Conservation (phyloP, 92 coral and sea anemone genomes). For the Zoanthus sociatus region DNA sequence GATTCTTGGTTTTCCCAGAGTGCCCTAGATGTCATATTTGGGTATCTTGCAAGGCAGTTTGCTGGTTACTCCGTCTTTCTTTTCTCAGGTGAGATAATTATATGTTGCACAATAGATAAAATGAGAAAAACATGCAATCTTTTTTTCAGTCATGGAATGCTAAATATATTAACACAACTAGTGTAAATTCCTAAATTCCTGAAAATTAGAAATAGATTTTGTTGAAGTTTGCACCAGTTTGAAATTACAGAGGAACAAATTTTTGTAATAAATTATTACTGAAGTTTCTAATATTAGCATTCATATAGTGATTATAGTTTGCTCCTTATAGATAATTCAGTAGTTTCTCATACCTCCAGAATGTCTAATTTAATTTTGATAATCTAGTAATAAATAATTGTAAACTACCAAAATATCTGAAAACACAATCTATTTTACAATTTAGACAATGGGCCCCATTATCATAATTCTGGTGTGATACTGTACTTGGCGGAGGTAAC, state of each 20-base stretch:
- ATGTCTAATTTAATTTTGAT: background rate
- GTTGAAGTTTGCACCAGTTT: background rate
- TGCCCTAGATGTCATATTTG: conserved; percentile 26
- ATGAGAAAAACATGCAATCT: background rate
- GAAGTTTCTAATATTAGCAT: background rate
- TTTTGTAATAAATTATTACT: background rate
- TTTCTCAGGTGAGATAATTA: background rate
- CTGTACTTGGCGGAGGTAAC: conserved; percentile 48
- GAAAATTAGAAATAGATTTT: background rate
- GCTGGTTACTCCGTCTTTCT: background rate
- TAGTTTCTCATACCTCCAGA: background rate
- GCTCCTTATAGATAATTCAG: background rate
- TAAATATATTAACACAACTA: background rate
- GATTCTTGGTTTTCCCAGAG: conserved; percentile 27
- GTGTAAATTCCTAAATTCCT: background rate
- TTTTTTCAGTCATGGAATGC: background rate
- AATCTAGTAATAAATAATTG: background rate
- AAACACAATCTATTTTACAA: background rate
- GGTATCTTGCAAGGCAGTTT: background rate
- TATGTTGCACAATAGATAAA: background rate
- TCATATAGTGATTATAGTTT: background rate
- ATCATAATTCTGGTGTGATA: conserved; percentile 50
- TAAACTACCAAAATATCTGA: background rate
- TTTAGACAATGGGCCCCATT: conserved; percentile 51
- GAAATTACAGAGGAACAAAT: background rate